Percentiles rank a stretch among this genome's conserved stretches.
phyloP scores from a whole-genome alignment of 1,140 invertebrate genomes.

The Monochamus saltuarius region DNA sequence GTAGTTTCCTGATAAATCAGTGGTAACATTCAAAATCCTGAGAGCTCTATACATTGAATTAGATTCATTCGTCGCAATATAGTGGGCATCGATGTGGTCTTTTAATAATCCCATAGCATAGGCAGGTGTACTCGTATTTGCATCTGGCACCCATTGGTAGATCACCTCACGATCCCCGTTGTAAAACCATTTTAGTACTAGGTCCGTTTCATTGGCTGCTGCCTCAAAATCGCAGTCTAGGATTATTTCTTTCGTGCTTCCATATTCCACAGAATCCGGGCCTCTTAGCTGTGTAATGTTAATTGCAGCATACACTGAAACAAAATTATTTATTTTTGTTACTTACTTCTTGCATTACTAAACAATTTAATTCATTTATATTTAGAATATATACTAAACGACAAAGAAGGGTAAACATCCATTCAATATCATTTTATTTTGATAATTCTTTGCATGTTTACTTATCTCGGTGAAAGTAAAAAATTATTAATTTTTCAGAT shows the following conservation, averaged over 20 bases:
- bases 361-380: no score
- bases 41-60: conserved; percentile 38
- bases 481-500: no score
- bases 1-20: conserved; percentile 40
- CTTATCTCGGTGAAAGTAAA: no score
- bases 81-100: conserved; percentile 34
- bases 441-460: no score
- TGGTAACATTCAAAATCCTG: conserved; percentile 34
- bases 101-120: conserved; percentile 30
- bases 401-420: no score
- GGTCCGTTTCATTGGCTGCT: conserved; percentile 21
- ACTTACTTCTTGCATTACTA: background rate
- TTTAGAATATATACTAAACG: no score
- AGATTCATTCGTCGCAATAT: conserved; percentile 31
- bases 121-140: conserved; percentile 1
- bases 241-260: conserved; percentile 26
- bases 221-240: conserved; percentile 42
- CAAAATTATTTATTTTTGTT: conserved; percentile 11
- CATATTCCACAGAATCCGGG: conserved; percentile 31
- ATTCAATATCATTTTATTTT: no score
- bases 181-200: conserved; percentile 44
- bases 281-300: conserved; percentile 38
- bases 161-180: conserved; percentile 37
- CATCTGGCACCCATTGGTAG: conserved; percentile 42
- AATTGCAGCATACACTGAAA: conserved; percentile 35